Percentiles rank a stretch among this genome's conserved stretches.
phyloP scores from a whole-genome alignment of 2,797 vertebrate genomes.

The Cirrhinus molitorella region DNA sequence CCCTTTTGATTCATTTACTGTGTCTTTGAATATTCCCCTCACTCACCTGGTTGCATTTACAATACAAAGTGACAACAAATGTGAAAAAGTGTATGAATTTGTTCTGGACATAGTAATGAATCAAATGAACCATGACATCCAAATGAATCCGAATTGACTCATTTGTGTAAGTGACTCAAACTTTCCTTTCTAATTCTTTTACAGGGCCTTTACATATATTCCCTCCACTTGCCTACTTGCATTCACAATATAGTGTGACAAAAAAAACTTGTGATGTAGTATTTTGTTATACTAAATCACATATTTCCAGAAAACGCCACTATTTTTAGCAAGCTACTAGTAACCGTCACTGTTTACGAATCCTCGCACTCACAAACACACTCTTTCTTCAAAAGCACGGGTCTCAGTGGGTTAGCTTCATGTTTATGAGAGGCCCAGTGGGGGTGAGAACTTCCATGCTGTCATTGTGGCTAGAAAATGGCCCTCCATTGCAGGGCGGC shows the following conservation, averaged over 20 bases:
- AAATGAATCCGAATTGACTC: background rate
- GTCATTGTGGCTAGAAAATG: slow-evolving; percentile 23
- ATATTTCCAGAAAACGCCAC: background rate
- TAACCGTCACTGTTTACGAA: background rate
- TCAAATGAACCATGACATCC: background rate
- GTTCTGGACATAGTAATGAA: background rate
- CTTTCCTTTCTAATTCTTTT: background rate
- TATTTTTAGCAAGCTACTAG: slow-evolving; percentile 18
- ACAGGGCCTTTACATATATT: background rate
- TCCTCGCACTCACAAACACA: slow-evolving; percentile 9
- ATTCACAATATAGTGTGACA: background rate
- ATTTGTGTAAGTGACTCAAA: background rate
- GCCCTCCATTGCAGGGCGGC: slow-evolving; percentile 16
- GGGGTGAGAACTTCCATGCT: slow-evolving; percentile 43
- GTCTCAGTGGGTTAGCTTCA: slow-evolving; percentile 29
- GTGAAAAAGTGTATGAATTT: background rate
- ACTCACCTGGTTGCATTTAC: background rate
- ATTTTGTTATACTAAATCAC: background rate
- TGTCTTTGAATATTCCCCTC: background rate
- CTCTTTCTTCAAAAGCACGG: background rate
- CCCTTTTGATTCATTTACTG: background rate
- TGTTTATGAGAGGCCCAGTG: slow-evolving; percentile 43
- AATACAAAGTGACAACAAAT: background rate
- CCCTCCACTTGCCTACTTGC: background rate
- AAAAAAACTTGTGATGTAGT: background rate